A percentile compares a stretch with the other conserved stretches of the same genome.
Evolutionary conservation across 2,797 vertebrate genomes (phyloP).

Genomic region (Remorina albescens): DNA sequence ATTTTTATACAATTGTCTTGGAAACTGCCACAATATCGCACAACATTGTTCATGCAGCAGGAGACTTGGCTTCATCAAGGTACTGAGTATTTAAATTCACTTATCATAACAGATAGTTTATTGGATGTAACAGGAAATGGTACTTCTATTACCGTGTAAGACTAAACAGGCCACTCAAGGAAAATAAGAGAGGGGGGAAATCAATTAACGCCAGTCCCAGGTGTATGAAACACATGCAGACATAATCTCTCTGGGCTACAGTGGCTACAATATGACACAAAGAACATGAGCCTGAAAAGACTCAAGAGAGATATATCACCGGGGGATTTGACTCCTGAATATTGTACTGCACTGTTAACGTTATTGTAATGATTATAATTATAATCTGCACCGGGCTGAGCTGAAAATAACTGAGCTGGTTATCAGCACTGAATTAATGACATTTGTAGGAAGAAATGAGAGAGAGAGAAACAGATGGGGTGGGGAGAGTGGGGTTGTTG

Average conservation of each 20-base stretch:
- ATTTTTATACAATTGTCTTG: background rate
- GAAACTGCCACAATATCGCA: constrained; percentile 22
- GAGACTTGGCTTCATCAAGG: constrained; percentile 19
- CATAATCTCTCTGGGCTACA: constrained; percentile 51
- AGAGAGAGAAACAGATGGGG: constrained; percentile 69
- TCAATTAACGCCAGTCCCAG: constrained; percentile 60
- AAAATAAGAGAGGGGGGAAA: constrained; percentile 14
- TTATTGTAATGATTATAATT: constrained; percentile 77
- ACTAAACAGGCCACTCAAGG: constrained; percentile 26
- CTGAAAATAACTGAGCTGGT: constrained; percentile 71
- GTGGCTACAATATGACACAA: constrained; percentile 57
- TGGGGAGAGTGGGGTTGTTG: constrained; percentile 31
- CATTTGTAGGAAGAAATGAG: constrained; percentile 72
- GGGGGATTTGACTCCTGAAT: constrained; percentile 69
- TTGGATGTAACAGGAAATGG: constrained; percentile 6
- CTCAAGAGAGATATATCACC: constrained; percentile 63
- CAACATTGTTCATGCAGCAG: background rate
- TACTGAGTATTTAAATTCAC: constrained; percentile 15
- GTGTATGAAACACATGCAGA: constrained; percentile 58
- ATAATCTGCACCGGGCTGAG: constrained; percentile 64
- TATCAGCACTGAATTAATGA: constrained; percentile 78
- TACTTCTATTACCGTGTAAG: constrained; percentile 11
- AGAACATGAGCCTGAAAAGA: constrained; percentile 49
- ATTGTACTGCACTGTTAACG: constrained; percentile 59
- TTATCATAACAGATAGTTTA: constrained; percentile 23